Evolutionary conservation across 2,797 vertebrate species (phyloP), one percentile per base, ranked within the genome.

Genomic region (Chaetophractus vellerosus): DNA sequence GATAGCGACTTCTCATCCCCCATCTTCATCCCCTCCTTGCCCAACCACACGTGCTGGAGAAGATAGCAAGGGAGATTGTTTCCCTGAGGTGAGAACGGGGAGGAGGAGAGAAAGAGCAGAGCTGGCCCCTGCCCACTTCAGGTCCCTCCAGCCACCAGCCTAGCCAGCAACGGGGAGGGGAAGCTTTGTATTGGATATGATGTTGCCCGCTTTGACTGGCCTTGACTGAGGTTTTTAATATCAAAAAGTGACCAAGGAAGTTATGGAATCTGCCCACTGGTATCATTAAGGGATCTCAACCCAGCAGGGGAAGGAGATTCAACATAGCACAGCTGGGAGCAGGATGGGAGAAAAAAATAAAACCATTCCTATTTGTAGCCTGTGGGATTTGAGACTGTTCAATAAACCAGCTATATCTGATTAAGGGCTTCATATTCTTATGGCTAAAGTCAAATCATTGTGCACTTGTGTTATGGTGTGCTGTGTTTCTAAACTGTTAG

Each of bases 201-300:
- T 21, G 26, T 41, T 63, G 71, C 33, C 1, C 0, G 68, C 66
- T 91, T 94, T 38, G 76, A 59, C 48, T 41, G 61, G 64, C 88
- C 71, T 76, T 93, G 84, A 96, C 18, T 18, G 72, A 94, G 66
- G 36, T 94, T 94, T 96, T 92, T 96, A 95, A 96, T 95, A 96
- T 93, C 80, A 52, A 61, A 50, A 91, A 92, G 85, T 96, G 93
- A 80, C 93, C 1, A 0, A 79, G 38, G 69, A 95, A 80, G 76
- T 69, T 90, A 84, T 14, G 36, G 83, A 52, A 2, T 85, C 81
- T 94, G 36, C 55, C 80, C 50, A 52, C 84, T n/a, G 28, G 87
- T 63, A 33, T 90, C 8, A 50, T 94, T 96, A 94, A 90, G 85
- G 84, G 72, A 64, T 76, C 76, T 88, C 76, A 93, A 61, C 68